Base-by-base conservation (phyloP, 2,113 vertebrate species). In the Nothobranchius furzeri region DNA sequence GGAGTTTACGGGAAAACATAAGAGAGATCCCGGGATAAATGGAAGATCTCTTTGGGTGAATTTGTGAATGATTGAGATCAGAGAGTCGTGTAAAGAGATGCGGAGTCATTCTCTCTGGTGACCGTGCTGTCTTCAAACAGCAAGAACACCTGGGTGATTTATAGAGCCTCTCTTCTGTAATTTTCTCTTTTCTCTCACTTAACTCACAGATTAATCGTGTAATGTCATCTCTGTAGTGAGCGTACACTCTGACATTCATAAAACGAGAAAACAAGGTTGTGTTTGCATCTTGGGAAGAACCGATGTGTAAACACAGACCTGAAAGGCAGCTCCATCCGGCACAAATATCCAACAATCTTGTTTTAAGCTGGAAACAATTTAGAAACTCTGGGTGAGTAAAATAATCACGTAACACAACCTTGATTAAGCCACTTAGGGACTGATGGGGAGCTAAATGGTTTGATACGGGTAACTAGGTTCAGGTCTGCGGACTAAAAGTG, bases 31-130 rank as follows among this genome's bases (percentile, higher is more conserved):
- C 62, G 68, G 77, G 78, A 79, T 30, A 74, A 75, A 85, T 53
- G 47, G 69, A n/a, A 52, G 88, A 89, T 84, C 79, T 87, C 71
- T 40, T 62, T 10, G 49, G 77, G 70, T 78, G 83, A 78, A 85
- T 92, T 91, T 90, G 84, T 92, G 87, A 90, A 91, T 93, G 88
- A 92, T 90, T 92, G 87, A 76, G 81, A 92, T 93, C 88, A 82
- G 69, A 72, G 64, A 74, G 75, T 70, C 85, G 90, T 77, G 79
- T 89, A 89, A 82, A 82, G 63, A 56, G 76, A 90, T 84, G 78
- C 71, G 61, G 0, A 52, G 54, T 70, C 70, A 60, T 68, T 65
- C 58, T 56, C 64, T 54, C 62, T 60, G 78, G 76, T 6, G 68
- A 70, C 64, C 53, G 15, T 0, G 63, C 1, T 64, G 56, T 79